These are phyloP conservation scores for Actenoides hombroni DNA, from an alignment of 2,113 vertebrate species.

Conservation along the genomic window DNA sequence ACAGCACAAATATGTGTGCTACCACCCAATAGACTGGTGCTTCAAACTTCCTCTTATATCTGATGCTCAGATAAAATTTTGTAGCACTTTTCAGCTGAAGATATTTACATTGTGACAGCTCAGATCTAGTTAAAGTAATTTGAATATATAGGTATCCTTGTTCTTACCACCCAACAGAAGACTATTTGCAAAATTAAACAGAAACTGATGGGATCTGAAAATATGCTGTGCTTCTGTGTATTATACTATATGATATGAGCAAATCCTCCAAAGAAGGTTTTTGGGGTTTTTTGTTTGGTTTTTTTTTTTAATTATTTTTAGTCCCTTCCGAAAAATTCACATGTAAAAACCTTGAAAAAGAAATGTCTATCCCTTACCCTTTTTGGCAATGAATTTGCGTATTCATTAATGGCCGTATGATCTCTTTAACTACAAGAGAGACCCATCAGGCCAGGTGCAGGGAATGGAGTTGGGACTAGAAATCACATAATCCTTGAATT, in stretches of 20 bases:
- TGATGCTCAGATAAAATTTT: neutral
- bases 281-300: neutral
- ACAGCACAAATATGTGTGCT: neutral
- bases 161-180: neutral
- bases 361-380: neutral
- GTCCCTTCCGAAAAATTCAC: neutral
- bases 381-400: neutral
- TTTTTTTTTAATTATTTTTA: too few relatives aligned
- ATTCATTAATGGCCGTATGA: neutral
- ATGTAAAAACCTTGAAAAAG: neutral
- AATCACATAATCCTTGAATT: neutral
- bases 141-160: neutral
- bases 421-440: neutral
- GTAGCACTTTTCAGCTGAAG: neutral
- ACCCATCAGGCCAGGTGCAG: neutral
- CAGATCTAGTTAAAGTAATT: neutral
- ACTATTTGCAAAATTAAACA: neutral
- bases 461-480: neutral
- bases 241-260: fast-evolving
- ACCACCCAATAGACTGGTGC: neutral
- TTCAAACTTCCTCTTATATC: neutral
- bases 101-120: neutral
- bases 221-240: neutral
- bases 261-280: neutral
- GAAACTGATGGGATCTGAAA: neutral